Base-by-base conservation (phyloP, 2,113 vertebrate species). In the Vombatus ursinus region DNA sequence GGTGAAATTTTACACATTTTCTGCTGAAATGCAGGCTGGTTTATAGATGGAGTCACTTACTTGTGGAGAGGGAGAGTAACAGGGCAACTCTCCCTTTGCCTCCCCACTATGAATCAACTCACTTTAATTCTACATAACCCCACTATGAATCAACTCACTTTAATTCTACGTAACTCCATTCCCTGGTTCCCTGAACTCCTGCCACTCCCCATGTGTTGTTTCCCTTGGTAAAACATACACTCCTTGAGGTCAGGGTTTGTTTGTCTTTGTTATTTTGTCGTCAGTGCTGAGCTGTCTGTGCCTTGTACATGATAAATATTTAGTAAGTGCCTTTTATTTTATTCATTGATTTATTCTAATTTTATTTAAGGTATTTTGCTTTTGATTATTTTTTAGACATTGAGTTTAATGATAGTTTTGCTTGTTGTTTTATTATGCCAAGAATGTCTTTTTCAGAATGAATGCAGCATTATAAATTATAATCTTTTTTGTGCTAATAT, bases 381-480 rank as follows among this genome's bases (percentile, higher is more conserved):
- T 92, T 94, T 94, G 90, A 31, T 91, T 96, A 3, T 48, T 92
- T 95, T 95, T 93, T n/a, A 91, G 10, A 52, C 28, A 68, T 14
- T 28, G 52, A 92, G 90, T 53, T 22, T 90, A 84, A 50, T 90
- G 94, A 47, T 16, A 51, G 89, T 93, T 90, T 94, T 97, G 94
- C 90, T 94, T 97, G 94, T 93, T 84, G 31, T 94, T 97, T 95
- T 25, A 52, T 77, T 95, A 0, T 95, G 94, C 68, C 68, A 84
- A 84, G 68, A 44, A 84, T 44, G 44, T 68, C 12, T 68, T 10
- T 37, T 16, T 68, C 25, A 28, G 28, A 68, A 37, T 68, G 31
- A 68, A 14, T 37, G 37, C 12, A 37, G 11, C 11, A 68, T 37
- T 68, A 68, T 14, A 37, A 68, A 68, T 37, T 68, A 68, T 31